phyloP scores from a whole-genome alignment of 2,888 invertebrate species.

The Drosophila merina region DNA sequence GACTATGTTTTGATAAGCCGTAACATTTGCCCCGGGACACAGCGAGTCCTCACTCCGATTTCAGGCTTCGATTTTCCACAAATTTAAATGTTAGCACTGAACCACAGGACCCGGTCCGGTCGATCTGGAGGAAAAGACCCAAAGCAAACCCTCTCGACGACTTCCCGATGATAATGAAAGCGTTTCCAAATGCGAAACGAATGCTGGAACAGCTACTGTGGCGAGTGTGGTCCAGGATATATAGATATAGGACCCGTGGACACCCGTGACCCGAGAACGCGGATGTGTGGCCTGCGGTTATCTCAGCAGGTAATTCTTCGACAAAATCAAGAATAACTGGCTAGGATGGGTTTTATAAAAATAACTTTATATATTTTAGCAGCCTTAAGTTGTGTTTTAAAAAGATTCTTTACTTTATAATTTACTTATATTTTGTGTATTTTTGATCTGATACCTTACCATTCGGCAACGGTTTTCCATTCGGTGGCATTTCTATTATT shows the following conservation, averaged over 20 bases:
- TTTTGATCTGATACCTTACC: background rate
- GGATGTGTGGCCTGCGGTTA: slow-evolving; percentile 30
- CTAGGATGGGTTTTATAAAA: slow-evolving; percentile 1
- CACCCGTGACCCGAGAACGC: slow-evolving; percentile 20
- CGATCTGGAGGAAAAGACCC: background rate
- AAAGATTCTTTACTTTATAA: too few species aligned
- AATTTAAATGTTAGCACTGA: slow-evolving; percentile 66
- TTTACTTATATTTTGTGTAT: background rate
- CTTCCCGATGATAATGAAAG: slow-evolving; percentile 70
- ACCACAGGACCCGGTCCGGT: slow-evolving; percentile 62
- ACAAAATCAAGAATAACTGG: background rate
- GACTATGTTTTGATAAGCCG: slow-evolving; percentile 79
- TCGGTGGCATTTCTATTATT: slow-evolving; percentile 41
- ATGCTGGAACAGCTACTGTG: slow-evolving; percentile 78
- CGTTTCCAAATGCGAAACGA: slow-evolving; percentile 82
- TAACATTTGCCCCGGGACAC: slow-evolving; percentile 60
- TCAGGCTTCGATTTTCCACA: slow-evolving; percentile 48
- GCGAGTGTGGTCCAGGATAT: slow-evolving; percentile 59
- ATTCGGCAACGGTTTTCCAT: background rate
- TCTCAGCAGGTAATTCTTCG: background rate
- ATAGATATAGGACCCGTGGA: slow-evolving; percentile 31
- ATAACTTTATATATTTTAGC: background rate
- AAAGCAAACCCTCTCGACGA: slow-evolving; percentile 42
- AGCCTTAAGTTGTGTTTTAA: background rate
- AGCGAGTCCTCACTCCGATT: slow-evolving; percentile 31